Evolutionary conservation across 2,797 vertebrate species (phyloP), one percentile per base, ranked within the genome.

Genomic region (Synaphobranchus kaupii): DNA sequence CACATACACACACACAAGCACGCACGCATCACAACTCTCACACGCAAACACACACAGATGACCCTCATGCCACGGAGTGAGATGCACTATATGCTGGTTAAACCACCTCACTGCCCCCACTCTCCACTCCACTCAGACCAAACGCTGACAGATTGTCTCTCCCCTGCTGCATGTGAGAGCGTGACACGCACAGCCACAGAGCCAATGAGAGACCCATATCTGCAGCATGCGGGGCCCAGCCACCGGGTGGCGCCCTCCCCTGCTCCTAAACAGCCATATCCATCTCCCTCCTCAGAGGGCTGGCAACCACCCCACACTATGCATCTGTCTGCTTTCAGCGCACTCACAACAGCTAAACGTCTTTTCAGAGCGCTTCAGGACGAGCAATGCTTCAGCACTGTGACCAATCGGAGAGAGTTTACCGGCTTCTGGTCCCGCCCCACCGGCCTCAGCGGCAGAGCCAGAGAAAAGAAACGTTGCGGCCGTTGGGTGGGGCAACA

Each of bases 81-180:
- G 66, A 78, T 56, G 82, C 82, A 56, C 13, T 15, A 10, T 48
- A 86, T 88, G 88, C 92, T 90, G 88, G 93, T 93, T 89, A 93
- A 93, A 94, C 92, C 89, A 91, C 86, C 88, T 91, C 92, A 93
- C 15, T 54, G 52, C 52, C 52, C 50, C 15, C 17, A 2, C 17
- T 17, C 12, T 78, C 15, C 39, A 47, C 47, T 81, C 22, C 6
- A 9, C 15, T 47, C 44, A 68, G 63, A 68, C 63, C 63, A 68
- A 68, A 28, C 5, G 44, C 6, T 22, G 34, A 81, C 44, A 10
- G 90, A 86, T 92, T 93, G 92, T 94, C 89, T 94, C 89, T 92
- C 91, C 92, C 92, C 91, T 63, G 0, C 86, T 88, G 83, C 48
- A 82, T 83, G 93, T 92, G 91, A 78, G 39, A 22, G 73, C 17